Conservation (phyloP, 2,113 vertebrate species). For the Etheostoma spectabile region DNA sequence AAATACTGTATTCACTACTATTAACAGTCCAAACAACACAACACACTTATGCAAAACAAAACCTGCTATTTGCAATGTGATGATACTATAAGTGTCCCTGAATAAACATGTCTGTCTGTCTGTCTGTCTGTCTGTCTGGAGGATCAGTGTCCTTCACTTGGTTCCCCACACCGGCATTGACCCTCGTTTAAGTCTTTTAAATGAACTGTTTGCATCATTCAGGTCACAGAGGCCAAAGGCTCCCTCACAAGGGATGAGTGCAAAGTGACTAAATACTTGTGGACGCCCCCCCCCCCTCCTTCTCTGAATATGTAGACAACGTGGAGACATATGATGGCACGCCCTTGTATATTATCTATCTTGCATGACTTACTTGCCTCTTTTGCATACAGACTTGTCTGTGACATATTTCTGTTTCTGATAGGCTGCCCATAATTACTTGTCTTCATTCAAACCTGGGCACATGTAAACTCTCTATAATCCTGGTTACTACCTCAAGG, state of each 20-base stretch:
- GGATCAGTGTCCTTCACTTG: background rate
- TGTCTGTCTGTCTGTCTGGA: background rate
- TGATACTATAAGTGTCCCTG: background rate
- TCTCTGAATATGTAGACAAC: background rate
- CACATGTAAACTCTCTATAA: background rate
- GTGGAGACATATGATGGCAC: background rate
- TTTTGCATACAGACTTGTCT: background rate
- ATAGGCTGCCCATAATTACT: background rate
- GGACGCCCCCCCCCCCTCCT: background rate
- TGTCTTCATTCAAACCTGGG: background rate
- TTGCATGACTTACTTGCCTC: background rate
- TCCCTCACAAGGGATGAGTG: background rate
- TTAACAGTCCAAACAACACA: background rate
- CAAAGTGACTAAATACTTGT: background rate
- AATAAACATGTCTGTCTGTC: background rate
- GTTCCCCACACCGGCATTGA: background rate
- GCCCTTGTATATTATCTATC: background rate
- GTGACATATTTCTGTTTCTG: background rate
- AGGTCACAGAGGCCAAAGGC: constrained; percentile 29
- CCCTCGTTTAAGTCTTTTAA: background rate
- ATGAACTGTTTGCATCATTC: background rate
- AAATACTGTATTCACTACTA: background rate
- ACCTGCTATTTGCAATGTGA: background rate
- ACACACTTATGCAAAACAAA: background rate
- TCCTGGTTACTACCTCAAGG: background rate